Evolutionary conservation across 2,888 invertebrate species (phyloP).

Genomic region (Phyllotreta cruciferae): DNA sequence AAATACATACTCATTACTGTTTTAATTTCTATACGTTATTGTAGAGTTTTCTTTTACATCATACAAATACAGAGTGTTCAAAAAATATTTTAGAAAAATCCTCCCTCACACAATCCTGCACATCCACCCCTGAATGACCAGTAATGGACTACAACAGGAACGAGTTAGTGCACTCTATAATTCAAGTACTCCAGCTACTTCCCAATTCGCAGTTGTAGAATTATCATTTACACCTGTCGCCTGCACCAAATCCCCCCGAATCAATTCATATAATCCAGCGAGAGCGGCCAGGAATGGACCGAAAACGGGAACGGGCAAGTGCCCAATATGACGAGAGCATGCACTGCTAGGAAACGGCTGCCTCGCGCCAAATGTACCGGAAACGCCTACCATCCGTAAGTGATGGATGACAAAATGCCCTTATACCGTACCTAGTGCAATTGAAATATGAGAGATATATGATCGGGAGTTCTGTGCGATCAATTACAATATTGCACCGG

Average conservation of each 20-base stretch:
- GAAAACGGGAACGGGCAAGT: constrained; percentile 47
- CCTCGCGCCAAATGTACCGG: constrained; percentile 61
- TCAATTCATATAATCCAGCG: constrained; percentile 7
- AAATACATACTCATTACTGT: no score
- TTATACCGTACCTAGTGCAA: constrained; percentile 59
- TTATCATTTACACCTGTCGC: background rate
- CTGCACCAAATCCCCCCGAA: constrained; percentile 7
- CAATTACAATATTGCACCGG: constrained; percentile 52
- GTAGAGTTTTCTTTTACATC: no score
- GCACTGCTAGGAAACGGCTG: constrained; percentile 54
- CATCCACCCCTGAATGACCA: no score
- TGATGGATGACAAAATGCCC: constrained; percentile 61
- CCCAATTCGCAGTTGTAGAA: background rate
- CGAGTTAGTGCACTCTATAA: no score
- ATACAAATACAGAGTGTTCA: no score
- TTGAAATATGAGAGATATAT: constrained; percentile 59
- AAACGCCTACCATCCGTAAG: constrained; percentile 60
- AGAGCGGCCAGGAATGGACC: constrained; percentile 10
- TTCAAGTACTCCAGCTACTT: no score
- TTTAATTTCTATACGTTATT: no score
- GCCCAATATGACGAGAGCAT: constrained; percentile 50
- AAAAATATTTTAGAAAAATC: no score
- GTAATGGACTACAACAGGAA: no score
- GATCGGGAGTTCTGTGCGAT: constrained; percentile 50
- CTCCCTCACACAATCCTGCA: no score